Evolutionary conservation across 2,888 invertebrate species (phyloP).

Genomic region (Steinernema hermaphroditum): DNA sequence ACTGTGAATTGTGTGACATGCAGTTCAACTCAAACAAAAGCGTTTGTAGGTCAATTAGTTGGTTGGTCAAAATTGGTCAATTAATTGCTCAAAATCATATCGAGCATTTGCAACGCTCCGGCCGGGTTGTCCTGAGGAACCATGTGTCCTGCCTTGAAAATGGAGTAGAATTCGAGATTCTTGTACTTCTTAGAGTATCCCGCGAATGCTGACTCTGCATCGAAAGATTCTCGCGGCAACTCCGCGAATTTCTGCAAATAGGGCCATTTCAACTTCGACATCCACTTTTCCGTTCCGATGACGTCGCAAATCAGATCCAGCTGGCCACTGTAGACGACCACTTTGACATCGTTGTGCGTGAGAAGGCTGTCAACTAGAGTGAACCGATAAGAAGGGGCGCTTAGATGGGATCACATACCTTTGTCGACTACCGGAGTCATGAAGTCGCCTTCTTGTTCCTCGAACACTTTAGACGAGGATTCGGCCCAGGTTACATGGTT

Average conservation of each 20-base stretch:
- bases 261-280: slow-evolving; percentile 6
- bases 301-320: slow-evolving; percentile 75
- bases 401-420: slow-evolving; percentile 69
- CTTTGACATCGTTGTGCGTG: slow-evolving; percentile 69
- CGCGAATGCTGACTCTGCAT: slow-evolving; percentile 37
- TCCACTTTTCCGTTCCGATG: slow-evolving; percentile 15
- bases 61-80: too few relatives aligned
- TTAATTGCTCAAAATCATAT: background rate
- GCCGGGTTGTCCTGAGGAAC: slow-evolving; percentile 34
- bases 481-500: slow-evolving; percentile 45
- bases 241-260: background rate
- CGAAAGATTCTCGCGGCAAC: background rate
- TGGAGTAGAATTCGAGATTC: slow-evolving; percentile 79
- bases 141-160: slow-evolving; percentile 80
- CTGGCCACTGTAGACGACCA: slow-evolving; percentile 79
- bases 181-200: slow-evolving; percentile 68
- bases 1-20: too few relatives aligned
- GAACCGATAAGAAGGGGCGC: background rate
- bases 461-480: slow-evolving; percentile 72
- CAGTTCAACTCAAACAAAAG: too few relatives aligned
- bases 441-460: slow-evolving; percentile 74
- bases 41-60: too few relatives aligned
- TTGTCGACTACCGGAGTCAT: slow-evolving; percentile 79
- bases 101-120: background rate
- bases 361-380: slow-evolving; percentile 40